Percentiles rank a stretch among this genome's conserved stretches.
Conservation (phyloP, 2,113 vertebrate species). For the Steatornis caripensis region DNA sequence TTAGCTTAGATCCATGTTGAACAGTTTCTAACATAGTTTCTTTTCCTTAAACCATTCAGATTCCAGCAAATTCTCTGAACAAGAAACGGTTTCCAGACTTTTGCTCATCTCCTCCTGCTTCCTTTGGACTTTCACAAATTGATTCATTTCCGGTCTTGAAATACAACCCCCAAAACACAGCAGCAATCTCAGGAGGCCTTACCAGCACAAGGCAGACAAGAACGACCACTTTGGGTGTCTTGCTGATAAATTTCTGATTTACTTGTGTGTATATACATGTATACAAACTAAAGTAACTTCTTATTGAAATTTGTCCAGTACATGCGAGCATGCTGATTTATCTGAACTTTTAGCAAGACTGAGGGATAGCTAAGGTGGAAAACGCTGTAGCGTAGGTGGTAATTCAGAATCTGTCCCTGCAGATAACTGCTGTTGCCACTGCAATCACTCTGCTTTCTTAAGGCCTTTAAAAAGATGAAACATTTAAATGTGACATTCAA, state of each 20-base stretch:
- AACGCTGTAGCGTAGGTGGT: background rate
- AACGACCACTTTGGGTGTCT: background rate
- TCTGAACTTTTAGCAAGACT: too few species aligned
- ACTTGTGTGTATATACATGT: background rate
- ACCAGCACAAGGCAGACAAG: background rate
- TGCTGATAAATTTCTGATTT: background rate
- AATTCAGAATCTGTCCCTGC: background rate
- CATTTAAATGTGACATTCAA: background rate
- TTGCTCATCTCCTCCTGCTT: background rate
- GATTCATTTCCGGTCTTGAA: background rate
- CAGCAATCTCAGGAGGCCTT: background rate
- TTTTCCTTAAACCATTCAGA: background rate
- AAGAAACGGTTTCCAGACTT: background rate
- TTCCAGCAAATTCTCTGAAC: background rate
- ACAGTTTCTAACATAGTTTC: background rate
- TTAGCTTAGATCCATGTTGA: background rate
- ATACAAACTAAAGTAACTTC: background rate
- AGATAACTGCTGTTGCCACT: background rate
- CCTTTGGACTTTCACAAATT: background rate
- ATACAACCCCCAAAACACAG: background rate
- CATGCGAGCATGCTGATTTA: fast-evolving
- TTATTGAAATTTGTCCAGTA: background rate
- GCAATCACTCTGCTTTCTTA: background rate
- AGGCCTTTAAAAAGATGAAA: background rate
- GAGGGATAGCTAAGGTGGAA: background rate